Percentiles rank a stretch among this genome's conserved stretches.
Evolutionary conservation across 1,140 invertebrate genomes (phyloP).

Genomic region (Asbolus verrucosus): DNA sequence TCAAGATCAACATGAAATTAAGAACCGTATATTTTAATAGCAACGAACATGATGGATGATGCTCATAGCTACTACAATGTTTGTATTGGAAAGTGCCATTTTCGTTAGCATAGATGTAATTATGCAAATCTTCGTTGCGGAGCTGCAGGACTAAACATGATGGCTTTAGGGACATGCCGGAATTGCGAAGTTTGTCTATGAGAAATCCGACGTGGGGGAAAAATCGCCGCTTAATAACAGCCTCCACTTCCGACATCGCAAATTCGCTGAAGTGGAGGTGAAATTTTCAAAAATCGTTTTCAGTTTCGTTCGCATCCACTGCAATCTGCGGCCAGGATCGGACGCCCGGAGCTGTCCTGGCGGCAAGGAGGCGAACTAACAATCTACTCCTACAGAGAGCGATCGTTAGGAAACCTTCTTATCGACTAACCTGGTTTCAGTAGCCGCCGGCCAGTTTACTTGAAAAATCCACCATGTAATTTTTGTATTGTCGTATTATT

Average conservation of each 20-base stretch:
- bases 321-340: constrained; percentile 29
- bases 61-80: constrained; percentile 28
- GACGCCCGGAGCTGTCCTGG: constrained; percentile 47
- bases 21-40: constrained; percentile 17
- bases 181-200: constrained; percentile 9
- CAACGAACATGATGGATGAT: constrained; percentile 18
- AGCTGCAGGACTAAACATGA: constrained; percentile 27
- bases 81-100: constrained; percentile 41
- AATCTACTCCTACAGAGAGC: constrained; percentile 51
- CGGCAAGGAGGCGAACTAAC: constrained; percentile 55
- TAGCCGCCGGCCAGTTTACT: constrained; percentile 49
- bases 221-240: background rate
- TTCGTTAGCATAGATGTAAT: constrained; percentile 21
- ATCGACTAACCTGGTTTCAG: constrained; percentile 58
- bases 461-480: constrained; percentile 49
- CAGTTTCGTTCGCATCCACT: constrained; percentile 41
- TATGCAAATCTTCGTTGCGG: constrained; percentile 29
- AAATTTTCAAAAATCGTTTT: constrained; percentile 16
- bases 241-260: too few species aligned
- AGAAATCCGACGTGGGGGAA: constrained; percentile 4
- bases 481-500: constrained; percentile 53
- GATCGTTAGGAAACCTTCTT: constrained; percentile 57
- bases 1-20: constrained; percentile 17
- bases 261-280: too few species aligned
- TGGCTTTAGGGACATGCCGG: constrained; percentile 22